Evolutionary conservation across 1,140 invertebrate species (phyloP), one percentile per base, ranked within the genome.

Genomic region (Zaprionus ornatus): DNA sequence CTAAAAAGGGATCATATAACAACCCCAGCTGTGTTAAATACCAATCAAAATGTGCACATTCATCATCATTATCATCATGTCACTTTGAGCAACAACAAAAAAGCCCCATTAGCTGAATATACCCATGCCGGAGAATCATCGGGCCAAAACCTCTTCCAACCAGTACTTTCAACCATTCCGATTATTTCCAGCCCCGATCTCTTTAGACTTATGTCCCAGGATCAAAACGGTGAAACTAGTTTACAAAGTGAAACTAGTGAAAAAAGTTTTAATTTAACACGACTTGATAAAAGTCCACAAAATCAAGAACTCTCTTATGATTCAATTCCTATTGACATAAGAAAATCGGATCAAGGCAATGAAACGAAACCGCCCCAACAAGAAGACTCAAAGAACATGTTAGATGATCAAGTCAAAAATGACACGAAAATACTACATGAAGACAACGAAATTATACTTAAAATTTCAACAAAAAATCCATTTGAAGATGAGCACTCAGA

Each of bases 31-130:
- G 32, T 54, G 29, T 29, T 45, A 5, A 10, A 56, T 19, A 65
- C 42, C 40, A 23, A 21, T 7, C 52, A 25, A 23, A 37, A 66
- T 66, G n/a, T 66, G 4, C 64, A 66, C 27, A 32, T 66, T 66
- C 64, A 66, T 27, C 64, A 66, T 17, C 64, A 66, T 32, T 32
- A 32, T 45, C 63, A 66, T 37, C 23, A 66, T 27, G 37, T 66
- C 9, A 42, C 35, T 29, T 54, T 56, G 2, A 65, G 48, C 27
- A 45, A 56, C 17, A 17, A 54, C 19, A 37, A 42, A 56, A 56
- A 40, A 55, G 6, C 6, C 4, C 7, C 54, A 45, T 42, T 21
- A 12, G 52, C 29, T 17, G 12, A 35, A 42, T 12, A 12, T 45
- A n/a, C 40, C 3, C 4, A n/a, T 25, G 21, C 37, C 7, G 64